A percentile compares a stretch with the other conserved stretches of the same genome.
These are phyloP conservation scores for Bettongia penicillata DNA, from an alignment of 2,113 vertebrate genomes.

Conservation along the genomic window DNA sequence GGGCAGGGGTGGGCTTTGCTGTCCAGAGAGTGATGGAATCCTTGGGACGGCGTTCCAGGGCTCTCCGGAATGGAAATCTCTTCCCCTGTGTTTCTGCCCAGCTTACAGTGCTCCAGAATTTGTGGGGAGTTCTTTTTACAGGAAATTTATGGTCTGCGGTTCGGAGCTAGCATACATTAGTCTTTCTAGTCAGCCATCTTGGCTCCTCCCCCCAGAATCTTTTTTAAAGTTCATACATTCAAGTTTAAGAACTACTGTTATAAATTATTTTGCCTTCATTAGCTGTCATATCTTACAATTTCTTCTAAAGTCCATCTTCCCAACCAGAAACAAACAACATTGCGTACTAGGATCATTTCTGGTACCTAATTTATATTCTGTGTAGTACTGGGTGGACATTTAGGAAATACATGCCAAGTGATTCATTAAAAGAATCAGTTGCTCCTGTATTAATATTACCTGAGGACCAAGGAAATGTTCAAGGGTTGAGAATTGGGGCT, in stretches of 20 bases:
- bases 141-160: too few species aligned
- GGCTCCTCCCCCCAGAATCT: too few species aligned
- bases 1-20: too few species aligned
- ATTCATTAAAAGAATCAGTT: background rate
- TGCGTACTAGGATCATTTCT: background rate
- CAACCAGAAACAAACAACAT: background rate
- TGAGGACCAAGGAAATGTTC: background rate
- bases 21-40: too few species aligned
- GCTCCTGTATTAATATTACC: background rate
- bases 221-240: background rate
- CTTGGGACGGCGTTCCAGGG: too few species aligned
- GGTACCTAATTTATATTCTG: background rate
- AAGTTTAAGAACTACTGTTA: background rate
- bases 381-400: background rate
- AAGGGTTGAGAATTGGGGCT: background rate
- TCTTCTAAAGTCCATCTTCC: background rate
- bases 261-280: background rate
- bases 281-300: background rate
- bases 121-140: too few species aligned
- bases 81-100: too few species aligned
- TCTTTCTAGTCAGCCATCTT: too few species aligned
- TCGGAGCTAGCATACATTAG: too few species aligned
- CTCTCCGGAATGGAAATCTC: too few species aligned
- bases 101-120: too few species aligned
- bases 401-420: background rate